Conservation (phyloP, 2,113 vertebrate genomes). For the Athene cunicularia region DNA sequence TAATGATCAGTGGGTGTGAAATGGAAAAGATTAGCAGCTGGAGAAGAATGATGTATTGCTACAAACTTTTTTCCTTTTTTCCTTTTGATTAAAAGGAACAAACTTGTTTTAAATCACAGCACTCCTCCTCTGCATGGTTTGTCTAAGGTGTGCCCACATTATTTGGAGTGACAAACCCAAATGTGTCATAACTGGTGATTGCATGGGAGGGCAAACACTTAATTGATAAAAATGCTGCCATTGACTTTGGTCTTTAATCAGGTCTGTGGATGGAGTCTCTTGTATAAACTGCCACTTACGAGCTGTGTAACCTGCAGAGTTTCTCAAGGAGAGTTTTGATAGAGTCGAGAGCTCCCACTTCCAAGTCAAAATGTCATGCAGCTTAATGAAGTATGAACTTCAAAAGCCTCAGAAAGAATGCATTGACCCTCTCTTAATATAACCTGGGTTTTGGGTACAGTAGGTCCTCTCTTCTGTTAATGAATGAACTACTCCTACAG, state of each 20-base stretch:
- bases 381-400: constrained; percentile 47
- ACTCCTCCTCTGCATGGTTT: constrained; percentile 39
- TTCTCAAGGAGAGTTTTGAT: constrained; percentile 43
- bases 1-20: constrained; percentile 56
- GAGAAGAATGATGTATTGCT: constrained; percentile 30
- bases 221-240: constrained; percentile 50
- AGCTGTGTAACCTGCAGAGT: constrained; percentile 44
- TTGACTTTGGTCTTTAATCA: constrained; percentile 59
- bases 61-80: constrained; percentile 7
- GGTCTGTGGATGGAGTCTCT: constrained; percentile 28
- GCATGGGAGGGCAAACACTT: constrained; percentile 49
- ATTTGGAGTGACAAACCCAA: constrained; percentile 8
- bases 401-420: constrained; percentile 46
- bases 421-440: constrained; percentile 24
- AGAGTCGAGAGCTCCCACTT: constrained; percentile 54
- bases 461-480: constrained; percentile 40
- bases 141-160: constrained; percentile 43
- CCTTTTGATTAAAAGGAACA: constrained; percentile 59
- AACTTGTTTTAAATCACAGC: constrained; percentile 47
- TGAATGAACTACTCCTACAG: not conserved
- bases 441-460: constrained; percentile 3
- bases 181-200: constrained; percentile 56
- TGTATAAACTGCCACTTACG: constrained; percentile 4
- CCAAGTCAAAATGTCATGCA: not conserved
- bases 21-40: constrained; percentile 51